Conservation (phyloP, 2,113 vertebrate species). For the Prionailurus viverrinus region DNA sequence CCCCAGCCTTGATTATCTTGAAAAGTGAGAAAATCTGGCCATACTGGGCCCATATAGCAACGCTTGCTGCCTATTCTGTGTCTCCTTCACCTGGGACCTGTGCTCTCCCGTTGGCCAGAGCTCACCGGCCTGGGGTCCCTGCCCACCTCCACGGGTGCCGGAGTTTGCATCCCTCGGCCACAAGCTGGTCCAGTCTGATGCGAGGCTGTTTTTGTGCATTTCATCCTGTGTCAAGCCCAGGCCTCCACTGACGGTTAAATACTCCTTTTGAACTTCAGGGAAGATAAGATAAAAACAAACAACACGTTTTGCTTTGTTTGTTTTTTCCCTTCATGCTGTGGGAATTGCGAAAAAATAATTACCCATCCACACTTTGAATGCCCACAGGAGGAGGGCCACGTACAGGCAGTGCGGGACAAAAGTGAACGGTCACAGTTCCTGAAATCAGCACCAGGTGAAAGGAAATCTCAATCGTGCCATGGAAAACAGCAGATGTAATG, state of each 20-base stretch:
- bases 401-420: background rate
- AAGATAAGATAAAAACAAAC: background rate
- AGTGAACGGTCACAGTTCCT: background rate
- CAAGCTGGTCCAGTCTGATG: background rate
- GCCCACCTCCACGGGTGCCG: background rate
- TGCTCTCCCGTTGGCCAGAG: background rate
- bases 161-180: background rate
- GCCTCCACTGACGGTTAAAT: background rate
- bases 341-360: conserved; percentile 1
- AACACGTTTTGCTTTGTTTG: background rate
- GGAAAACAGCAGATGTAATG: background rate
- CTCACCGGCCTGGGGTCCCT: background rate
- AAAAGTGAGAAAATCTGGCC: background rate
- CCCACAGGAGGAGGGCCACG: background rate
- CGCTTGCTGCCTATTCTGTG: background rate
- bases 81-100: background rate
- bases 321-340: background rate
- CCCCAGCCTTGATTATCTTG: background rate
- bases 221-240: background rate
- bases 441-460: background rate
- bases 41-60: background rate
- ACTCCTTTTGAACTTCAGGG: background rate
- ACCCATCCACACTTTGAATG: background rate
- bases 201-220: background rate
- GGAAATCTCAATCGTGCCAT: background rate